A percentile compares a stretch with the other conserved stretches of the same genome.
Evolutionary conservation across 2,797 vertebrate species (phyloP).

Genomic region (Onychomys arenicola): DNA sequence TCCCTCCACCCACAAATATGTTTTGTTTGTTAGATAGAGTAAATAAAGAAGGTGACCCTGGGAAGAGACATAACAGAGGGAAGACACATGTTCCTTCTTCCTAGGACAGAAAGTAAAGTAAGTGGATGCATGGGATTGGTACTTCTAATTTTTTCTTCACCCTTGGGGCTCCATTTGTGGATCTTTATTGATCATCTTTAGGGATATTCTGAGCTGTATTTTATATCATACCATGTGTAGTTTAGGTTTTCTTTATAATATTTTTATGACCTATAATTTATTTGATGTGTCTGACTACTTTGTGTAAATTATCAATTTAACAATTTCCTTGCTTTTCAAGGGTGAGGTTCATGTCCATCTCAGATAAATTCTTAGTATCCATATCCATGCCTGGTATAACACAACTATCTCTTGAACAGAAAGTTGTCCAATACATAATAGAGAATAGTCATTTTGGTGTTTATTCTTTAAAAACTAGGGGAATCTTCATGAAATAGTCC

Average conservation of each 20-base stretch:
- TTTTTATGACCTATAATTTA: not conserved
- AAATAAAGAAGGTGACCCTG: not conserved
- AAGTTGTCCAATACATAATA: not conserved
- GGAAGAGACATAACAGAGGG: not conserved
- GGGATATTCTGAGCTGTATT: not conserved
- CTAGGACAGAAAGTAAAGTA: not conserved
- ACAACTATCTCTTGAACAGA: not conserved
- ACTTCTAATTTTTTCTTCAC: not conserved
- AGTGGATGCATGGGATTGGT: not conserved
- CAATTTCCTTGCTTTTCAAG: not conserved
- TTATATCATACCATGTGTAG: not conserved
- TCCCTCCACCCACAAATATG: not conserved
- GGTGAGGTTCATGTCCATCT: not conserved
- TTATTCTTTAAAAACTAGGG: not conserved
- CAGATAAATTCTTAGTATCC: not conserved
- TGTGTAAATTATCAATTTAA: not conserved
- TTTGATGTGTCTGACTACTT: not conserved
- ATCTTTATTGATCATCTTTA: not conserved
- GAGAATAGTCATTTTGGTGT: not conserved
- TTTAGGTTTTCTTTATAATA: not conserved
- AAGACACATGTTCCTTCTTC: not conserved
- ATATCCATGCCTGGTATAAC: accelerated
- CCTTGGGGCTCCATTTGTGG: not conserved
- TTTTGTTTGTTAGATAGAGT: not conserved
- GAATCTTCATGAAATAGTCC: not conserved